Conservation (phyloP, 2,113 vertebrate genomes). For the Echinops telfairi region DNA sequence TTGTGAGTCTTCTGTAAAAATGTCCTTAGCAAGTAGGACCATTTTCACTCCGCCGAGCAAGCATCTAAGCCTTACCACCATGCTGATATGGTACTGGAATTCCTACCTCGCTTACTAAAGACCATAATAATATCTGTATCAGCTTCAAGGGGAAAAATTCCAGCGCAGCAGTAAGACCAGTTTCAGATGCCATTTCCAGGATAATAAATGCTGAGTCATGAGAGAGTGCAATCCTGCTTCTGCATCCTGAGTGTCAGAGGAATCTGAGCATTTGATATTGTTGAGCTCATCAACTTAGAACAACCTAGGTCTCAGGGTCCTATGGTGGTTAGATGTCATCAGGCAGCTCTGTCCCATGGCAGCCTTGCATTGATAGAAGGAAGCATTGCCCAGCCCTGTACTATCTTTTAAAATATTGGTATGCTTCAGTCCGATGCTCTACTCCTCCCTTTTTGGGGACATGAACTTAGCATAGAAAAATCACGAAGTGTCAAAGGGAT, state of each 20-base stretch:
- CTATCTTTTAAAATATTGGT: not conserved
- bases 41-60: no score
- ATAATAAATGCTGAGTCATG: not conserved
- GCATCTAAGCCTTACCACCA: no score
- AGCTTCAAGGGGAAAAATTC: not conserved
- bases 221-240: not conserved
- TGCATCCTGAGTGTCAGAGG: not conserved
- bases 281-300: not conserved
- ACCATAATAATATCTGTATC: not conserved
- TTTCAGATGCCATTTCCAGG: not conserved
- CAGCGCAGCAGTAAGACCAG: not conserved
- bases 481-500: no score
- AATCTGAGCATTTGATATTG: not conserved
- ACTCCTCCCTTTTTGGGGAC: not conserved
- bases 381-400: not conserved
- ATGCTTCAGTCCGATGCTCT: not conserved
- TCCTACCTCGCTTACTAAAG: not conserved
- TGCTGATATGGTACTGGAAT: not conserved
- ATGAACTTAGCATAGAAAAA: no score
- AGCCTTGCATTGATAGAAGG: not conserved
- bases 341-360: not conserved
- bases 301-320: not conserved
- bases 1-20: no score
- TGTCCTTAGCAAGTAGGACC: no score
- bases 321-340: not conserved